These are phyloP conservation scores for Chitala chitala DNA, from an alignment of 2,113 vertebrate genomes.

Conservation along the genomic window DNA sequence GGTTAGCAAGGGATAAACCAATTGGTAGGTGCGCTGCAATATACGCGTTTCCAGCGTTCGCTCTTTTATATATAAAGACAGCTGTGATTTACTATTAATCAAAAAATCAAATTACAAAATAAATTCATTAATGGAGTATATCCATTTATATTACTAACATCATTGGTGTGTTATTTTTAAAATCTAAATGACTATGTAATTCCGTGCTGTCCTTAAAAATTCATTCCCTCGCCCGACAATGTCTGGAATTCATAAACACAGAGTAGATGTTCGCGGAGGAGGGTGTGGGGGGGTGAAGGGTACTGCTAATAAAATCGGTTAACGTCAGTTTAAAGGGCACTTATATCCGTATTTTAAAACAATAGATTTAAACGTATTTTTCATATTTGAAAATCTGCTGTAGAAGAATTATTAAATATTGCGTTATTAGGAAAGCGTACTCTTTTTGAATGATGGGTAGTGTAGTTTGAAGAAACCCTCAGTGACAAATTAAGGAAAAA, in stretches of 20 bases:
- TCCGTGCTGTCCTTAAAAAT: conserved; percentile 8
- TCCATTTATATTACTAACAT: not conserved
- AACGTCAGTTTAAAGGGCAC: not conserved
- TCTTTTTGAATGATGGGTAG: conserved; percentile 40
- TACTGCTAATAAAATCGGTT: too few species aligned
- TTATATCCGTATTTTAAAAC: not conserved
- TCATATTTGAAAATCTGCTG: not conserved
- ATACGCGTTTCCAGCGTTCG: not conserved
- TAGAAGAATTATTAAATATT: conserved; percentile 12
- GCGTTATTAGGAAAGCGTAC: not conserved
- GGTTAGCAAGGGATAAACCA: conserved; percentile 32
- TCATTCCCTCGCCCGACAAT: conserved; percentile 54
- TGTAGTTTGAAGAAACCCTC: conserved; percentile 39
- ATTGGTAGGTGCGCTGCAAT: conserved; percentile 45
- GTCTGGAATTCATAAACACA: conserved; percentile 59
- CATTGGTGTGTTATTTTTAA: not conserved
- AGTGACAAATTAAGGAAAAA: not conserved
- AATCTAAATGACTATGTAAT: not conserved
- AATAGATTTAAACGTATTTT: conserved; percentile 9
- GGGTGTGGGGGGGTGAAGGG: conserved; percentile 22
- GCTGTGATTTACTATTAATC: not conserved
- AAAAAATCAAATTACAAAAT: conserved; percentile 9
- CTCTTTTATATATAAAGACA: conserved; percentile 15
- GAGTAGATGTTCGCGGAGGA: conserved; percentile 35
- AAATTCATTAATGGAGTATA: conserved; percentile 2